Conservation (phyloP, 1,140 invertebrate species). For the Tetragonula clypearis region DNA sequence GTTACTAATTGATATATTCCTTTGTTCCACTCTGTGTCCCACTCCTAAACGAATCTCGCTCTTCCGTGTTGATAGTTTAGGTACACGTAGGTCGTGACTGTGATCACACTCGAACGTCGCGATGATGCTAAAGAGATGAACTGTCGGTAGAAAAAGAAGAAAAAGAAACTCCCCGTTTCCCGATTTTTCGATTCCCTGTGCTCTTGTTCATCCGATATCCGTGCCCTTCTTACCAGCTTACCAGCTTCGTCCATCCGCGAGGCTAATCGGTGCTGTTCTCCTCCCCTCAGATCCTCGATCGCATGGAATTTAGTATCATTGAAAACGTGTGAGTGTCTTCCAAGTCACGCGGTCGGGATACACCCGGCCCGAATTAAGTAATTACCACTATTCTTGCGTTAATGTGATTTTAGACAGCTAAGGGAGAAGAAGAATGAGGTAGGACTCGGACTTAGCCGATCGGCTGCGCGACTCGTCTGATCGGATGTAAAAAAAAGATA, state of each 20-base stretch:
- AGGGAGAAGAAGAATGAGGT: conserved; percentile 56
- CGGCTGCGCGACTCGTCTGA: neutral
- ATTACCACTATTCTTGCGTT: conserved; percentile 75
- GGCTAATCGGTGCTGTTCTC: neutral
- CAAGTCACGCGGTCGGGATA: conserved; percentile 63
- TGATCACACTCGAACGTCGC: conserved; percentile 49
- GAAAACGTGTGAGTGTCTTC: conserved; percentile 62
- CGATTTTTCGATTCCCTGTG: neutral
- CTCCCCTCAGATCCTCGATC: neutral
- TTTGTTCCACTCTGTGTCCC: neutral
- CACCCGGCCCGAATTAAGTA: conserved; percentile 52
- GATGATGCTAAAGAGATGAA: conserved; percentile 43
- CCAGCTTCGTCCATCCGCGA: conserved; percentile 4
- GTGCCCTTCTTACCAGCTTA: conserved; percentile 11
- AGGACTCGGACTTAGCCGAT: conserved; percentile 2
- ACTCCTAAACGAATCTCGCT: neutral
- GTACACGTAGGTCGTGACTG: conserved; percentile 52
- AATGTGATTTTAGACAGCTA: conserved; percentile 80
- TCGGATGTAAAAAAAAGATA: neutral
- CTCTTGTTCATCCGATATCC: neutral
- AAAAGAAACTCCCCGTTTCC: neutral
- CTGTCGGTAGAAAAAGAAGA: too few relatives aligned
- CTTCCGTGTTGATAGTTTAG: conserved; percentile 55
- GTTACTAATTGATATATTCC: neutral
- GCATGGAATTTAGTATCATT: conserved; percentile 44